These are phyloP conservation scores for Pollachius pollachius DNA, from an alignment of 2,113 vertebrate species.

Conservation along the genomic window DNA sequence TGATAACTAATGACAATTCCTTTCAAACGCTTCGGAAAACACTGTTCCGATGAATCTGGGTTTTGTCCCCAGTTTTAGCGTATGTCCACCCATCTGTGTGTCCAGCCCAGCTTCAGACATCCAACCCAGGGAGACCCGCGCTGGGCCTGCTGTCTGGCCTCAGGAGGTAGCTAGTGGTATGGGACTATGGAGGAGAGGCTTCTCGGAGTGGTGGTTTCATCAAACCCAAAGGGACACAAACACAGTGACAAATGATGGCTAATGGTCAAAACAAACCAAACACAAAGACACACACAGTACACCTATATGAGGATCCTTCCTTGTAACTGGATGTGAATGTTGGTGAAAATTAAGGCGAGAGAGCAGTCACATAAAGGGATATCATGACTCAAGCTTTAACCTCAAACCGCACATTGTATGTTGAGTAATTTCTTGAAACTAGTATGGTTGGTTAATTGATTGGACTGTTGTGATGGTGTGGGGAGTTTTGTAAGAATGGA, in stretches of 20 bases:
- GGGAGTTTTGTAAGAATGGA: no score
- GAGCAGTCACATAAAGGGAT: no score
- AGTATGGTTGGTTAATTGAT: no score
- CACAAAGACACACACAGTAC: constrained; percentile 45
- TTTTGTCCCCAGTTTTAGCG: neutral
- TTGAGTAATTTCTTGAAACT: no score
- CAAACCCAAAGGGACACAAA: constrained; percentile 1
- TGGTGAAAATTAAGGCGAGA: no score
- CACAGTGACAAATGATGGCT: constrained; percentile 25
- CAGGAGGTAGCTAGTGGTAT: constrained; percentile 73
- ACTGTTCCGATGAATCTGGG: neutral
- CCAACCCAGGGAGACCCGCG: constrained; percentile 67
- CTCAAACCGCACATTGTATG: no score
- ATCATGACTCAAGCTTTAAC: no score
- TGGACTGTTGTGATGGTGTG: no score
- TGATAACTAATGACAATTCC: constrained; percentile 43
- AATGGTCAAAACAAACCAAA: constrained; percentile 38
- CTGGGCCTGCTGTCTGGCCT: constrained; percentile 67
- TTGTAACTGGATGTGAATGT: no score
- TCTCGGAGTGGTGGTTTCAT: constrained; percentile 20
- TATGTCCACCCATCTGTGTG: constrained; percentile 40
- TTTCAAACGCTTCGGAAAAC: constrained; percentile 19
- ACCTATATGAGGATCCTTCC: constrained; percentile 40
- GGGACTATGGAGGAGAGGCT: constrained; percentile 23
- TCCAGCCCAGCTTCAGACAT: constrained; percentile 56